These are phyloP conservation scores for Sylvia borin DNA, from an alignment of 2,797 vertebrate genomes.

Conservation along the genomic window DNA sequence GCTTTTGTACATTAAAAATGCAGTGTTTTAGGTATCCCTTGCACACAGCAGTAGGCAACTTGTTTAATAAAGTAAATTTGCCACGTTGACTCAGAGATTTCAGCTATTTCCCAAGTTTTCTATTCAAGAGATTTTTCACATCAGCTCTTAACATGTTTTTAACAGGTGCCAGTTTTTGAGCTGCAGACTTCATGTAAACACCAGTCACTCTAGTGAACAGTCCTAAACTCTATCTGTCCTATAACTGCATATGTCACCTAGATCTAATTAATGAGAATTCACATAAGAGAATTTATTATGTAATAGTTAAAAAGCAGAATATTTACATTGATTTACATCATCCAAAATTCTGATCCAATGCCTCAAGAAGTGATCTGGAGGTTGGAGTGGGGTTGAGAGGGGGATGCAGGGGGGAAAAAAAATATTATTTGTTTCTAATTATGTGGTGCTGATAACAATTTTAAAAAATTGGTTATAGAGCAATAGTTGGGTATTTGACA, in stretches of 20 bases:
- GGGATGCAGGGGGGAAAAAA: rapidly evolving
- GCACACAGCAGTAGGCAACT: not conserved
- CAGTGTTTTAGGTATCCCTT: not conserved
- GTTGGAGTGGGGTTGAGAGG: rapidly evolving
- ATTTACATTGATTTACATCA: not conserved
- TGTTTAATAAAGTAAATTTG: not conserved
- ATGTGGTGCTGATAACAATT: not conserved
- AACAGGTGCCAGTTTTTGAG: not conserved
- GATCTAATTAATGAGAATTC: not conserved
- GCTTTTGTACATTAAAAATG: not conserved
- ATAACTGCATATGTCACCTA: not conserved
- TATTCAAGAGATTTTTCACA: not conserved
- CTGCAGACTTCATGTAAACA: not conserved
- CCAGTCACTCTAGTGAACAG: not conserved
- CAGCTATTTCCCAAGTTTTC: not conserved
- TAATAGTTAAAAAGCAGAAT: not conserved
- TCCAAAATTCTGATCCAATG: not conserved
- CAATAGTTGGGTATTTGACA: not conserved
- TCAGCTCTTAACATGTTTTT: not conserved
- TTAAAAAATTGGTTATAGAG: not conserved
- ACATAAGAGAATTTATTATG: not conserved
- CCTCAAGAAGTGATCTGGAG: not conserved
- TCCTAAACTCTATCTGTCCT: not conserved
- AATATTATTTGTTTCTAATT: not conserved
- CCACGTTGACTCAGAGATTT: not conserved